Percentiles rank a stretch among this genome's conserved stretches.
Evolutionary conservation across 2,797 vertebrate genomes (phyloP).

Genomic region (Smutsia gigantea): DNA sequence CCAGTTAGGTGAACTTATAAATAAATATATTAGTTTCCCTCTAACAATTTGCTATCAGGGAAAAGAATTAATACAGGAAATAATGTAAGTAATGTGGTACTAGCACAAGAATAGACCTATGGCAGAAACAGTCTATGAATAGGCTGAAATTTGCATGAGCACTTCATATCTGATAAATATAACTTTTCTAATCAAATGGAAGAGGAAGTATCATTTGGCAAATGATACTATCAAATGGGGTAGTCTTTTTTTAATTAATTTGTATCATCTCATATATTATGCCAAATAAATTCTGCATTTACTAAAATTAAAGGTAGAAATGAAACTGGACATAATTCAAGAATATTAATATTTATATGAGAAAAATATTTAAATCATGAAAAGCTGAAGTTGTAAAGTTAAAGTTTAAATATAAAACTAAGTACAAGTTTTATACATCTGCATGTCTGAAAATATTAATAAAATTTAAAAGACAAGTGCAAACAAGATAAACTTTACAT

Average conservation of each 20-base stretch:
- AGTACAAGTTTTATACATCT: neutral
- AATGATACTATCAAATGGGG: neutral
- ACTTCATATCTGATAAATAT: neutral
- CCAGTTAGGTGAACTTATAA: neutral
- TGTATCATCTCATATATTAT: neutral
- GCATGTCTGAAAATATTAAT: neutral
- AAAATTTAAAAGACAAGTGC: neutral
- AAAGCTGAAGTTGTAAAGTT: neutral
- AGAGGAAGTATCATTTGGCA: neutral
- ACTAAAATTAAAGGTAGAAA: constrained; percentile 2
- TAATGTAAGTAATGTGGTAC: neutral
- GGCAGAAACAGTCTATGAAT: neutral
- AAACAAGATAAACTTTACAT: neutral
- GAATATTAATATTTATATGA: neutral
- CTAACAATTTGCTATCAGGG: neutral
- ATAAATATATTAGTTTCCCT: neutral
- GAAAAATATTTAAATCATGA: neutral
- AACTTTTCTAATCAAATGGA: neutral
- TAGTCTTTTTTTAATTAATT: neutral
- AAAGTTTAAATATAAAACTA: neutral
- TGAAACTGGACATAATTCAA: neutral
- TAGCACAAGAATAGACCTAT: neutral
- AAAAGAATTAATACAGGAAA: neutral
- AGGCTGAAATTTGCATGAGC: neutral
- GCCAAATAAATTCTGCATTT: neutral